Conservation (phyloP, 2,113 vertebrate genomes). For the Sinosuthora webbiana region DNA sequence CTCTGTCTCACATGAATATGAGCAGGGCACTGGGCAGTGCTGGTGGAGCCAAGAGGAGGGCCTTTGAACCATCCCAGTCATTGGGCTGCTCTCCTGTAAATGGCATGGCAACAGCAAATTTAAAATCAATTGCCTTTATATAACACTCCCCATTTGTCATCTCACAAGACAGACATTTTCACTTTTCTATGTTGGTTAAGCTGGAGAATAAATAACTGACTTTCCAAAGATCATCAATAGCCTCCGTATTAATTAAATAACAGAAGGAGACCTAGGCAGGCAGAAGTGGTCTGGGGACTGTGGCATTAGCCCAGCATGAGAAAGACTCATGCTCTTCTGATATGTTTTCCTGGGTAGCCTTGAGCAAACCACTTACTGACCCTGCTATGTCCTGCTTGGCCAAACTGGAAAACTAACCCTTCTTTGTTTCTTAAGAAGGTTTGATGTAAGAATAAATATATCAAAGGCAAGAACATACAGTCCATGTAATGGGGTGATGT, state of each 20-base stretch:
- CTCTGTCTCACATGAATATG: accelerated
- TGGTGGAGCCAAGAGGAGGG: background rate
- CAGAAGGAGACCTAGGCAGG: background rate
- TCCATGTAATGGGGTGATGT: background rate
- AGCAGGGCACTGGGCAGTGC: background rate
- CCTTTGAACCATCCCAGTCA: background rate
- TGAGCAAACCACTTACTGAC: background rate
- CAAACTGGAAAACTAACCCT: background rate
- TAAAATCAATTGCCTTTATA: background rate
- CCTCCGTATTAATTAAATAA: background rate
- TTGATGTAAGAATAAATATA: background rate
- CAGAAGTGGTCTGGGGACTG: background rate
- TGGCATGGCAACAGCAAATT: background rate
- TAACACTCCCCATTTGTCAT: background rate
- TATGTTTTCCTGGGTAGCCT: background rate
- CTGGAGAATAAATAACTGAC: background rate
- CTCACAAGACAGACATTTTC: background rate
- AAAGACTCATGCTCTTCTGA: background rate
- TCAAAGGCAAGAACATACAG: background rate
- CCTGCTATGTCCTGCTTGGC: background rate
- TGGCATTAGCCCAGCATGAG: background rate
- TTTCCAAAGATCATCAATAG: background rate
- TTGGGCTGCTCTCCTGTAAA: background rate
- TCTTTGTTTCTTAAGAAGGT: background rate
- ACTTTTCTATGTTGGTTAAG: background rate